Evolutionary conservation across 2,888 invertebrate species (phyloP).

Genomic region (Quadroppia sp.): DNA sequence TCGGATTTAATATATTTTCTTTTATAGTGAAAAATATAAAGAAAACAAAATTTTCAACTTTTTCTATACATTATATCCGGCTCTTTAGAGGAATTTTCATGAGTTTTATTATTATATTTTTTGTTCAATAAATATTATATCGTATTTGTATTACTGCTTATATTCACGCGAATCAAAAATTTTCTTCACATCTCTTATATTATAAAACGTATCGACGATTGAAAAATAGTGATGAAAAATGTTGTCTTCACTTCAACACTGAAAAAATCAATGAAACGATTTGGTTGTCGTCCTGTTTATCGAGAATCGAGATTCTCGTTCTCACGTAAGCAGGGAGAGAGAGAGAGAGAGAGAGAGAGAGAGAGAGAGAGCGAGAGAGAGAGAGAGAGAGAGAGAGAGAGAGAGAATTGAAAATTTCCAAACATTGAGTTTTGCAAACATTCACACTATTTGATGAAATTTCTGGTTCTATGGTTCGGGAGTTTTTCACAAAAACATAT

Average conservation of each 20-base stretch:
- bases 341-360: not conserved
- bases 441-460: not conserved
- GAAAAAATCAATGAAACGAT: slow-evolving; percentile 1
- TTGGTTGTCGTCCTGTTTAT: slow-evolving; percentile 25
- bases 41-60: too few relatives aligned
- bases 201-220: not conserved
- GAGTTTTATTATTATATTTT: too few relatives aligned
- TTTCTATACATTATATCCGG: too few relatives aligned
- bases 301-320: slow-evolving; percentile 2
- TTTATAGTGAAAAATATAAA: too few relatives aligned
- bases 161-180: slow-evolving; percentile 10
- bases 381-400: not conserved
- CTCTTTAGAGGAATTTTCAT: too few relatives aligned
- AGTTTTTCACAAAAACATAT: too few relatives aligned
- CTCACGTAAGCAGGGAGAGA: not conserved
- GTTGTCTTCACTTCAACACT: not conserved
- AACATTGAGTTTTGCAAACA: not conserved
- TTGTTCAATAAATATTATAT: too few relatives aligned
- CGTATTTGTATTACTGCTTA: not conserved
- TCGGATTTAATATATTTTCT: too few relatives aligned
- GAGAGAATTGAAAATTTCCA: too few relatives aligned
- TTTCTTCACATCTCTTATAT: not conserved
- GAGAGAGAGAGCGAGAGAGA: not conserved
- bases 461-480: not conserved
- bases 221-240: not conserved